Percentiles rank a stretch among this genome's conserved stretches.
phyloP scores from a whole-genome alignment of 2,113 vertebrate genomes.

The Physeter macrocephalus region DNA sequence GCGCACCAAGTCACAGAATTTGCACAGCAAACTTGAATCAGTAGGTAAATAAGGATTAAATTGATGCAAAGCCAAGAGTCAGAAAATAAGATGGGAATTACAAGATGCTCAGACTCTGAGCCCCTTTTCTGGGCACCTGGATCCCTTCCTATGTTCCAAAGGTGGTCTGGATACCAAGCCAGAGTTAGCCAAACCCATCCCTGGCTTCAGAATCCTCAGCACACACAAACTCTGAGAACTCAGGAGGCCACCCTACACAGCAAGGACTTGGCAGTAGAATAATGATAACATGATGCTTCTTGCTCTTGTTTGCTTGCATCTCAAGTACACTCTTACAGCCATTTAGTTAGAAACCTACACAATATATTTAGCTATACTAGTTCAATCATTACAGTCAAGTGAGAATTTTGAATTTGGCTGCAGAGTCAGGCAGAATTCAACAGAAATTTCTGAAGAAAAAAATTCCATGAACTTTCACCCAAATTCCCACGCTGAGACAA shows the following conservation, averaged over 20 bases:
- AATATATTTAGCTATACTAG: background rate
- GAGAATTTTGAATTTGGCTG: background rate
- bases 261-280: background rate
- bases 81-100: background rate
- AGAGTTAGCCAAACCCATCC: background rate
- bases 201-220: background rate
- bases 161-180: background rate
- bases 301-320: background rate
- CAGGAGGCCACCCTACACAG: background rate
- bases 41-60: background rate
- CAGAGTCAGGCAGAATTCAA: background rate
- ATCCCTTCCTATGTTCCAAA: background rate
- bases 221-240: background rate
- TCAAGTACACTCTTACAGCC: background rate
- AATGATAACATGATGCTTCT: background rate
- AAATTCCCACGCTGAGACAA: slow-evolving; percentile 11
- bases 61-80: background rate
- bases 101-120: background rate
- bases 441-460: slow-evolving; percentile 14
- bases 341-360: background rate
- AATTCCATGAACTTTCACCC: slow-evolving; percentile 37
- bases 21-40: background rate
- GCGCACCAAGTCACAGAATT: background rate
- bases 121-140: background rate
- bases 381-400: background rate